These are phyloP conservation scores for Temnothorax curvispinosus DNA, from an alignment of 1,140 invertebrate genomes.

Conservation along the genomic window DNA sequence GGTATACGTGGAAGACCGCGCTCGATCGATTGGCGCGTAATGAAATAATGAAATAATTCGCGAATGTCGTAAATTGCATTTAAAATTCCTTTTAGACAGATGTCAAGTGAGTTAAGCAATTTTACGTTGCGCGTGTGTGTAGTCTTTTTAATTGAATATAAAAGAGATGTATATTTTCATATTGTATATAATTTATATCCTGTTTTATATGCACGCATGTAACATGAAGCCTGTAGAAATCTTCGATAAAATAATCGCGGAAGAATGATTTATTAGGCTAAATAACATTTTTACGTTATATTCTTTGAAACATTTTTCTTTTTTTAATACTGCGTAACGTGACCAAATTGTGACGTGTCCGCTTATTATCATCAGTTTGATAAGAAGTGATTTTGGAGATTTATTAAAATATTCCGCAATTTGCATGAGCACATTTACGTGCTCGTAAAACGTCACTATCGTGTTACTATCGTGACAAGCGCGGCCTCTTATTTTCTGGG, in stretches of 20 bases:
- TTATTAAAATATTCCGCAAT: neutral
- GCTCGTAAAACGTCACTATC: neutral
- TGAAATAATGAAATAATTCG: conserved; percentile 48
- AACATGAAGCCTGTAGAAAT: neutral
- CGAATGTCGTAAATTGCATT: conserved; percentile 22
- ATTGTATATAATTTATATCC: neutral
- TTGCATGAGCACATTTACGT: neutral
- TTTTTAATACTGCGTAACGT: neutral
- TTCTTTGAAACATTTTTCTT: neutral
- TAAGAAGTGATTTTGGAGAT: neutral
- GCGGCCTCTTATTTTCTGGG: neutral
- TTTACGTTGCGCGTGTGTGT: neutral
- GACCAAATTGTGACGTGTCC: neutral
- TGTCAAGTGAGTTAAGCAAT: conserved; percentile 14
- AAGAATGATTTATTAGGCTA: neutral
- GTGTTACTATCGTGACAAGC: neutral
- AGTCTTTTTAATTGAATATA: neutral
- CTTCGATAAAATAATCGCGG: neutral
- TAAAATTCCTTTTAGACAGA: conserved; percentile 12
- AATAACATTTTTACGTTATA: neutral
- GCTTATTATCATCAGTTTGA: neutral
- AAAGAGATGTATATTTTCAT: neutral
- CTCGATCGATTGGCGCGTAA: conserved; percentile 35
- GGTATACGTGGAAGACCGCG: conserved; percentile 28
- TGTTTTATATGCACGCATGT: neutral